Evolutionary conservation across 2,888 invertebrate genomes (phyloP).

Genomic region (Napeogenes sylphis): DNA sequence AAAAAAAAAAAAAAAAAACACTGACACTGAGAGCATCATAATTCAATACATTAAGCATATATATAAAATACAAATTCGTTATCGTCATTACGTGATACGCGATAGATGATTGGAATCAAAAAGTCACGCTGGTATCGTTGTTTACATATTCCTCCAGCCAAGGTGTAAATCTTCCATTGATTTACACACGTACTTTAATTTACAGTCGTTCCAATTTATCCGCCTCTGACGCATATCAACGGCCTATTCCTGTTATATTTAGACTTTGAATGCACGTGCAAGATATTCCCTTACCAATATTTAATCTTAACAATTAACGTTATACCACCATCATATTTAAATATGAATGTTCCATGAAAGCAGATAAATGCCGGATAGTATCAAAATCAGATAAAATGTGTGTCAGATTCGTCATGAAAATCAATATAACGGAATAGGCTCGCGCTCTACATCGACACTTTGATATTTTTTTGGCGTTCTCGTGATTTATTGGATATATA

Average conservation of each 20-base stretch:
- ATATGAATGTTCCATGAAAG: neutral
- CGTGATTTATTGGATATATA: slow-evolving; percentile 67
- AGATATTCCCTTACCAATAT: neutral
- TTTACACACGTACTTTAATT: slow-evolving; percentile 60
- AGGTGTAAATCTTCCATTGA: slow-evolving; percentile 59
- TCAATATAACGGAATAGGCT: slow-evolving; percentile 42
- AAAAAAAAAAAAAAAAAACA: no score
- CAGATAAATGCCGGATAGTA: neutral
- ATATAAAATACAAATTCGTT: no score
- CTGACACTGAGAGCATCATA: no score
- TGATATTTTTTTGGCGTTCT: slow-evolving; percentile 53
- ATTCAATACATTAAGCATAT: no score
- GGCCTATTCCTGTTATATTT: slow-evolving; percentile 22
- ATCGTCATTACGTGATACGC: no score
- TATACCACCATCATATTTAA: neutral
- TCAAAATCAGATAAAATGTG: slow-evolving; percentile 16
- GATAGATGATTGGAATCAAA: slow-evolving; percentile 18
- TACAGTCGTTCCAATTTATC: slow-evolving; percentile 52
- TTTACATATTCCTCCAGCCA: slow-evolving; percentile 42
- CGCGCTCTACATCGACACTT: slow-evolving; percentile 59
- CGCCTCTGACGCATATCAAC: slow-evolving; percentile 34
- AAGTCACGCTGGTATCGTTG: slow-evolving; percentile 43
- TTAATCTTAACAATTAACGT: neutral
- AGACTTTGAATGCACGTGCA: slow-evolving; percentile 15
- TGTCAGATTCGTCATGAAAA: slow-evolving; percentile 29